Conservation (phyloP, 2,113 vertebrate species). For the pig (Sus scrofa) region T2T-Sscrofa CM000812.6:242437001-242437500, state of each 20-base stretch:
- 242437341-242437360: neutral
- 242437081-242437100: neutral
- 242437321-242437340: neutral
- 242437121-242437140: neutral
- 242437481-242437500: rapidly evolving
- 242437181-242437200: no score
- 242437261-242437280: neutral
- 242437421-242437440: neutral
- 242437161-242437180: neutral
- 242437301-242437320: neutral
- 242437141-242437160: neutral
- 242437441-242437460: neutral
- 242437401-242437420: neutral
- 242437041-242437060: neutral
- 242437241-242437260: neutral
- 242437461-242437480: neutral
- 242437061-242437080: neutral
- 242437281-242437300: neutral
- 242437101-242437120: neutral
- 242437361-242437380: neutral
- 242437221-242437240: neutral
- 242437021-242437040: neutral
- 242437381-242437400: neutral
- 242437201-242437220: neutral
- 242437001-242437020: neutral